phyloP scores from a whole-genome alignment of 2,113 vertebrate species.

The Romanogobio albipinnatus region DNA sequence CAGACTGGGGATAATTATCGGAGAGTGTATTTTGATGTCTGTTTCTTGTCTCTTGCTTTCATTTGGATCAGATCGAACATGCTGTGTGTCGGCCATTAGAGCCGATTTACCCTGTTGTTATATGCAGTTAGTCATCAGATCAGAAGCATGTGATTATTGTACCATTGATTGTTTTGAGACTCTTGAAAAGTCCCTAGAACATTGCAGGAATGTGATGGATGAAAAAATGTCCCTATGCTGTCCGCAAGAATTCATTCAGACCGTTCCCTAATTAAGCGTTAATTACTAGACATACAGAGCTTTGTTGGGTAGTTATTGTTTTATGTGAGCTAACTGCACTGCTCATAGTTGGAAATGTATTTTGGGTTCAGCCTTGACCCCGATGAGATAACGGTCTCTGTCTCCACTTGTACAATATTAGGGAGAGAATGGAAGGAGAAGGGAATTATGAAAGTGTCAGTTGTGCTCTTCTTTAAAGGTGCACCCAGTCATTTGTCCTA shows the following conservation, averaged over 20 bases:
- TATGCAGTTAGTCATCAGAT: slow-evolving; percentile 20
- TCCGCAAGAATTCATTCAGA: neutral
- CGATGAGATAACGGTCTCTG: slow-evolving; percentile 42
- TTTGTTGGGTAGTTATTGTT: neutral
- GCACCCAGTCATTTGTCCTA: neutral
- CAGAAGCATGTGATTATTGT: slow-evolving; percentile 2
- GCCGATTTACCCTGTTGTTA: neutral
- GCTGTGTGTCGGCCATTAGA: slow-evolving; percentile 15
- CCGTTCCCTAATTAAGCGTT: slow-evolving; percentile 8
- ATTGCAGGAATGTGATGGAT: neutral
- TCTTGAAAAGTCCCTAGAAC: neutral
- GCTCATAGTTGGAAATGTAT: neutral
- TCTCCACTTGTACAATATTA: slow-evolving; percentile 32
- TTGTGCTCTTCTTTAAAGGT: slow-evolving; percentile 9
- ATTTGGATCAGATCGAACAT: neutral
- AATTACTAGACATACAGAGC: neutral
- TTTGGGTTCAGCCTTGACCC: slow-evolving; percentile 41
- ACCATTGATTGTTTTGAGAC: neutral
- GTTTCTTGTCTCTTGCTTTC: neutral
- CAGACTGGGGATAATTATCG: neutral
- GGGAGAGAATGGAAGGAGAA: slow-evolving; percentile 6
- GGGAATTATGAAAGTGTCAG: slow-evolving; percentile 1
- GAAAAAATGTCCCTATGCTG: neutral
- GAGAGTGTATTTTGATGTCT: neutral
- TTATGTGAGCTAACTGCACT: neutral